Conservation (phyloP, 2,797 vertebrate genomes). For the Gymnothorax reevesii region DNA sequence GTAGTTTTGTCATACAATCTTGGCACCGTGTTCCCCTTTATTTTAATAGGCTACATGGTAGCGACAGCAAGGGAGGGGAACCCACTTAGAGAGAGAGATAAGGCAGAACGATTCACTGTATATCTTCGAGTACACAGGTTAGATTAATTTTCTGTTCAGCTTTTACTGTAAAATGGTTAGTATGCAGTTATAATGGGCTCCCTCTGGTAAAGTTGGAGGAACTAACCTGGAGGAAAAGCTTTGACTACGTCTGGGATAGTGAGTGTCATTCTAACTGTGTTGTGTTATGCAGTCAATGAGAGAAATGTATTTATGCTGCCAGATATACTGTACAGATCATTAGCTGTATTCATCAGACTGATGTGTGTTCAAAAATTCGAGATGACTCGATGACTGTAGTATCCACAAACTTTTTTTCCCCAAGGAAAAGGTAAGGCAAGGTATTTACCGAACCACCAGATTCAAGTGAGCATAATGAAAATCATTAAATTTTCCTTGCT, state of each 20-base stretch:
- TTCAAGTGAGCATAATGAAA: background rate
- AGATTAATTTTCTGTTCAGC: background rate
- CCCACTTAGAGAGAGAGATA: background rate
- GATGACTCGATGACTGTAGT: background rate
- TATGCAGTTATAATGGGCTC: background rate
- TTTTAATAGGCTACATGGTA: background rate
- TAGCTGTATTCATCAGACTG: background rate
- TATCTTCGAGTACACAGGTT: background rate
- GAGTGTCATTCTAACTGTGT: conserved; percentile 7
- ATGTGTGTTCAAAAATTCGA: background rate
- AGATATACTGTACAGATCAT: background rate
- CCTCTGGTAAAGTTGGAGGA: conserved; percentile 4
- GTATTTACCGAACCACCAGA: background rate
- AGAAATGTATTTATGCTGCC: background rate
- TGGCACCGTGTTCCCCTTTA: background rate
- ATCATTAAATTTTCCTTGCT: background rate
- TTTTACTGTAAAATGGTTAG: background rate
- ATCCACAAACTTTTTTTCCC: background rate
- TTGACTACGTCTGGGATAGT: background rate
- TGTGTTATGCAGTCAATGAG: conserved; percentile 31
- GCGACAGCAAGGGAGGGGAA: background rate
- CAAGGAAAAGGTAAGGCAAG: too few relatives aligned
- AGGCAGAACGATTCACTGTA: background rate
- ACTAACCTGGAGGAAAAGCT: background rate
- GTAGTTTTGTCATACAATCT: conserved; percentile 12